Base-by-base conservation (phyloP, 2,113 vertebrate species). In the Callocephalon fimbriatum region DNA sequence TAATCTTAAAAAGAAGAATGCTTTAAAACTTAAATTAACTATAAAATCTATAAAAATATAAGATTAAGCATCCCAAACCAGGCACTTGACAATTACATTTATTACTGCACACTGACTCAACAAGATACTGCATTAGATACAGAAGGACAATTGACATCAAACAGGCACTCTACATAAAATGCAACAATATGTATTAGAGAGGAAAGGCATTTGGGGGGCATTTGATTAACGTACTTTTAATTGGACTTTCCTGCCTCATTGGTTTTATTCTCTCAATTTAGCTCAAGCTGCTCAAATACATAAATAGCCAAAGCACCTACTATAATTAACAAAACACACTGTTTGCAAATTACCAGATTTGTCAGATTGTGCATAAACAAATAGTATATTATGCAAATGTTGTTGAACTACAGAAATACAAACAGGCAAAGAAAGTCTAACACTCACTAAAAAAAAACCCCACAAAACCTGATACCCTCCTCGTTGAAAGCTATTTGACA, bases 201-300 rank as follows among this genome's bases (percentile, higher is more conserved):
- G 32, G 37, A 90, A 88, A 96, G 83, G 59, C 90, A 81, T 97
- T 93, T 66, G 90, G 91, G 90, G 83, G 83, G 27, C 90, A 86
- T 95, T 92, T 97, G 95, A 97, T 97, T 95, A 96, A 96, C 67
- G 61, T 40, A 15, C 56, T 93, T 97, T 93, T 97, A 97, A 97
- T 96, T 97, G 83, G 90, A 86, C 94, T 95, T 96, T 81, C 79
- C 51, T 88, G 94, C 92, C 92, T 95, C 96, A 95, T 95, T 97
- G 86, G 86, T 97, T 95, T 97, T 93, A 96, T 92, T 95, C 51
- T 90, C 94, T 91, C 90, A 74, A 78, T 97, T 93, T 77, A 90
- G 88, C 76, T 96, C 95, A 95, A 97, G 95, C 95, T 96, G 96
- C 92, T 96, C 86, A 84, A 90, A 92, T 67, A 80, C 29, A 3